Base-by-base conservation (phyloP, 92 coral and sea anemone genomes). In the Epizoanthus fatuus region DNA sequence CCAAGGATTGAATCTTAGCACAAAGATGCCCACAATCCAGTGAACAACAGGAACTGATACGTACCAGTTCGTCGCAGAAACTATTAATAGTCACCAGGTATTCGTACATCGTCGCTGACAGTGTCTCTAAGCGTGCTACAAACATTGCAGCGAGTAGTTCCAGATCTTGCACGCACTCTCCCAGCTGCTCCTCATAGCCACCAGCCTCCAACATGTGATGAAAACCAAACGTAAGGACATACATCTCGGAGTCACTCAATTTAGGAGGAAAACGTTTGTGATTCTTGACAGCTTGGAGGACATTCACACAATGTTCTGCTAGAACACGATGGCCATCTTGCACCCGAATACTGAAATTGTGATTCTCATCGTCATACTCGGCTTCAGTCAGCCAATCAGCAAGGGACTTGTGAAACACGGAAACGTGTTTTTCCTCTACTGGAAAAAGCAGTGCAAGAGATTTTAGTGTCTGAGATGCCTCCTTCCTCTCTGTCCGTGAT, bases 391-490 rank as follows among this genome's bases (percentile, higher is more conserved):
- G 15, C 75, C 75, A 71, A n/a, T 45, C 75, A 71, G 13, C 56
- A 17, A 71, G 25, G 13, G 75, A 71, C 54, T 71, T 71, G 57
- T 44, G 54, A 10, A 45, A 71, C 20, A 47, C 25, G 32, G 38
- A 71, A 44, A 71, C 8, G 57, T 55, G 51, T n/a, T 10, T 47
- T 17, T 44, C 32, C 14, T 44, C 51, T 42, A 40, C 15, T 1
- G 75, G 55, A 45, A 44, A 71, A 45, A 71, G 59, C 58, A 47
- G 29, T 32, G 57, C 8, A 44, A 71, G 75, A 7, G 75, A 45
- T 16, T 44, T n/a, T 12, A n/a, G 75, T 17, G 16, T 55, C 25
- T 71, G 19, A 12, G 15, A 29, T 44, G 75, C 75, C 15, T 17
- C 6, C 35, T 15, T 45, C 13, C 53, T 9, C 1, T 49, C 53